Evolutionary conservation across 2,888 invertebrate species (phyloP), one percentile per base, ranked within the genome.

Genomic region (Elysia crispata): DNA sequence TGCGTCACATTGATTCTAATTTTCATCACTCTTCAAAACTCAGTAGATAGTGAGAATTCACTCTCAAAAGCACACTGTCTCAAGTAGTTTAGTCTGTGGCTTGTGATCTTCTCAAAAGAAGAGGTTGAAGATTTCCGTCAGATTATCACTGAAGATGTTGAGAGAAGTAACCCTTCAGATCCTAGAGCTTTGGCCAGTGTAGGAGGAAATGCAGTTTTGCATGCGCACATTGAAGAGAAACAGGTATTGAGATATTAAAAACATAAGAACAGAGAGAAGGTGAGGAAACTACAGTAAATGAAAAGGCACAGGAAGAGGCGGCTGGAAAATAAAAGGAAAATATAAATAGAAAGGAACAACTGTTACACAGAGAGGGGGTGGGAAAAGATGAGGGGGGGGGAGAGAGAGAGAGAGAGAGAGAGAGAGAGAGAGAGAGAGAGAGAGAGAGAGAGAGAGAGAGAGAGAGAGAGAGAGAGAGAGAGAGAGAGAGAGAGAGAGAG

Each of bases 401-500:
- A 28, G 11, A 20, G 25, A 23, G 64, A 28, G 1, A 54, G 20
- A 75, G 67, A 49, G 66, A 75, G 23, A 79, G 79, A 62, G 67
- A 66, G 64, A 30, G 66, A 49, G 74, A 66, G 67, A 66, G 64
- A 75, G 74, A 49, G 49, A 54, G 67, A 30, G 73, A 74, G 50
- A 25, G 49, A 66, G 30, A 50, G 41, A 41, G 64, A 50, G 20
- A 62, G 64, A 74, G 49, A 74, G 49, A 33, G 62, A 79, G 23
- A 74, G 73, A 73, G 79, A 64, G 62, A 74, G 23, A 31, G 8
- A 66, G 15, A 62, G 69, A 54, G 20, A 67, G 28, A 50, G 18
- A 77, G 23, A 50, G 18, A 13, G 49, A 69, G n/a, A 31, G 5
- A 41, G 41, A 41, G 5, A 41, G 3, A 41, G 11, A 41, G 5